Conservation (phyloP, 2,888 invertebrate species). For the Unio delphinus region DNA sequence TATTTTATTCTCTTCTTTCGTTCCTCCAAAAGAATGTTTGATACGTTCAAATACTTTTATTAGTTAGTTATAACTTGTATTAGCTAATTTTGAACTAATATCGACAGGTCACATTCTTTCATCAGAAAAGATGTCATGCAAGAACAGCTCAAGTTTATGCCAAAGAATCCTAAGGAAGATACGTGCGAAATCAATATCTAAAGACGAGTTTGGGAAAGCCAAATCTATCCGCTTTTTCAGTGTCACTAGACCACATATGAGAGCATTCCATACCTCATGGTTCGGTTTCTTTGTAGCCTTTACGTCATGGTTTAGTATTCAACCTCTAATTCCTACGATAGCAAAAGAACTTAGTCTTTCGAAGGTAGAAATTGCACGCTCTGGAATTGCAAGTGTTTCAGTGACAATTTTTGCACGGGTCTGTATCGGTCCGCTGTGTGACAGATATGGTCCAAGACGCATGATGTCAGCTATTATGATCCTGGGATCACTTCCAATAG, state of each 20-base stretch:
- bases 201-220: conserved; percentile 27
- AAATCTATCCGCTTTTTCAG: conserved; percentile 28
- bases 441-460: conserved; percentile 20
- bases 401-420: conserved; percentile 22
- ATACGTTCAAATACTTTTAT: too few relatives aligned
- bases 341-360: conserved; percentile 16
- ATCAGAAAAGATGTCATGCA: too few relatives aligned
- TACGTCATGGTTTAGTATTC: conserved; percentile 27
- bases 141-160: too few relatives aligned
- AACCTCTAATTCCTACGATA: conserved; percentile 26
- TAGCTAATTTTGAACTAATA: too few relatives aligned
- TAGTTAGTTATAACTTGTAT: too few relatives aligned
- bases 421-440: conserved; percentile 22
- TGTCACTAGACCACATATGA: conserved; percentile 23
- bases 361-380: conserved; percentile 15
- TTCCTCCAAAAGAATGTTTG: too few relatives aligned
- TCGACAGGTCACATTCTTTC: too few relatives aligned
- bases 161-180: conserved; percentile 10
- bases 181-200: conserved; percentile 12
- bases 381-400: conserved; percentile 10
- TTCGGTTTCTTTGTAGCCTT: conserved; percentile 25
- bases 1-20: too few relatives aligned
- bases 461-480: conserved; percentile 21
- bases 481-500: conserved; percentile 18
- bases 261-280: conserved; percentile 28